These are phyloP conservation scores for Brachionus manjavacas DNA, from an alignment of 1,140 invertebrate species.

Conservation along the genomic window DNA sequence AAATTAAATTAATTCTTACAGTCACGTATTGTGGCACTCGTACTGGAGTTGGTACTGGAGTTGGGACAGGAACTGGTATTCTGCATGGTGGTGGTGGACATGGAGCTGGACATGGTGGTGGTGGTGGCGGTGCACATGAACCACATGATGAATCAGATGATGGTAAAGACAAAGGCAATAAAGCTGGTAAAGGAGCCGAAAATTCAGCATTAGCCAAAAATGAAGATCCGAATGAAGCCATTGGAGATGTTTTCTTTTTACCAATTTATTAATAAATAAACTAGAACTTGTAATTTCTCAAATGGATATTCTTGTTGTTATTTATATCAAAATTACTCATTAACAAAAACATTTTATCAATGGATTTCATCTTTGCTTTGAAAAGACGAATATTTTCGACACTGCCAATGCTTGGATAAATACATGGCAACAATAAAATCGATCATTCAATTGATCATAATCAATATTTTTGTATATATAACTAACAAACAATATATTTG, in stretches of 20 bases:
- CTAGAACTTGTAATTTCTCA: not conserved
- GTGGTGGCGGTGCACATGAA: not conserved
- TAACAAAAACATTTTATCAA: not conserved
- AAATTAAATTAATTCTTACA: not conserved
- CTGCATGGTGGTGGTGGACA: not conserved
- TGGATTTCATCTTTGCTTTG: not conserved
- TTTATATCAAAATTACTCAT: not conserved
- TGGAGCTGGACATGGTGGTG: not conserved
- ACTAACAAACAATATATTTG: too few relatives aligned
- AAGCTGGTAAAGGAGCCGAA: not conserved
- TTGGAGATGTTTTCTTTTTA: not conserved
- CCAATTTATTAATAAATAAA: not conserved
- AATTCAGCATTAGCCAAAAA: not conserved
- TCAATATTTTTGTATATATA: not conserved
- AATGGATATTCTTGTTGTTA: not conserved
- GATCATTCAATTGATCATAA: not conserved
- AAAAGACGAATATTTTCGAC: not conserved
- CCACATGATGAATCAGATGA: not conserved
- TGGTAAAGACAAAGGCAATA: not conserved
- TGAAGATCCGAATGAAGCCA: not conserved
- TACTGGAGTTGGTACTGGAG: slow-evolving; percentile 1
- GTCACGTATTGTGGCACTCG: not conserved
- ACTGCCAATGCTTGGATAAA: not conserved
- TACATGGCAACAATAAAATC: not conserved
- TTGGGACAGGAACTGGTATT: not conserved